These are phyloP conservation scores for Aphelenchoides avenae DNA, from an alignment of 1,140 invertebrate genomes.

Conservation along the genomic window DNA sequence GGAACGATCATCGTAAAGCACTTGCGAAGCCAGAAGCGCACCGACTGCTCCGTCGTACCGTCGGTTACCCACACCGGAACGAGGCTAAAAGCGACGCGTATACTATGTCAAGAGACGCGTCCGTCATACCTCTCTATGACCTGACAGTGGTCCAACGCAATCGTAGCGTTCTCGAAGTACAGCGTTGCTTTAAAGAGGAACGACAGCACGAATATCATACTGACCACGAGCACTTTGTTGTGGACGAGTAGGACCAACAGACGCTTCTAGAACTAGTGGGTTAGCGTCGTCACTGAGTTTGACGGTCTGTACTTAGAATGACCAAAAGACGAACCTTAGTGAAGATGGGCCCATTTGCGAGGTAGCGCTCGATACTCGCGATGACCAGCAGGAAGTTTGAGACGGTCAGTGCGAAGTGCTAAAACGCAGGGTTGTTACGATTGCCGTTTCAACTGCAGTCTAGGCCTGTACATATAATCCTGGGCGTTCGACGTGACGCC, in stretches of 20 bases:
- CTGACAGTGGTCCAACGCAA: slow-evolving; percentile 14
- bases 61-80: slow-evolving; percentile 47
- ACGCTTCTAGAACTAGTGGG: slow-evolving; percentile 31
- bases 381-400: slow-evolving; percentile 48
- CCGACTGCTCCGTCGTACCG: slow-evolving; percentile 2
- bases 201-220: slow-evolving; percentile 25
- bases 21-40: slow-evolving; percentile 50
- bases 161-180: slow-evolving; percentile 34
- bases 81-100: slow-evolving; percentile 19
- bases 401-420: slow-evolving; percentile 48
- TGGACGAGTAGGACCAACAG: slow-evolving; percentile 36
- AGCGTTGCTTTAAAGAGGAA: slow-evolving; percentile 44
- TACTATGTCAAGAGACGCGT: too few species aligned
- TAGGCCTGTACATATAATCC: too few species aligned
- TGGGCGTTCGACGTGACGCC: too few species aligned
- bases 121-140: slow-evolving; percentile 25
- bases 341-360: slow-evolving; percentile 45
- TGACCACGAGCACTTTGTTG: slow-evolving; percentile 32
- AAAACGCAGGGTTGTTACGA: too few species aligned
- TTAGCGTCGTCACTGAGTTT: neutral
- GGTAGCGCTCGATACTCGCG: slow-evolving; percentile 44
- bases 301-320: neutral
- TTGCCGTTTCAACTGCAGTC: too few species aligned
- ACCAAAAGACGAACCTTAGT: slow-evolving; percentile 20
- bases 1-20: slow-evolving; percentile 47